Conservation (phyloP, 64 coral and sea anemone species). For the Dendrophyllia cribrosa region DNA sequence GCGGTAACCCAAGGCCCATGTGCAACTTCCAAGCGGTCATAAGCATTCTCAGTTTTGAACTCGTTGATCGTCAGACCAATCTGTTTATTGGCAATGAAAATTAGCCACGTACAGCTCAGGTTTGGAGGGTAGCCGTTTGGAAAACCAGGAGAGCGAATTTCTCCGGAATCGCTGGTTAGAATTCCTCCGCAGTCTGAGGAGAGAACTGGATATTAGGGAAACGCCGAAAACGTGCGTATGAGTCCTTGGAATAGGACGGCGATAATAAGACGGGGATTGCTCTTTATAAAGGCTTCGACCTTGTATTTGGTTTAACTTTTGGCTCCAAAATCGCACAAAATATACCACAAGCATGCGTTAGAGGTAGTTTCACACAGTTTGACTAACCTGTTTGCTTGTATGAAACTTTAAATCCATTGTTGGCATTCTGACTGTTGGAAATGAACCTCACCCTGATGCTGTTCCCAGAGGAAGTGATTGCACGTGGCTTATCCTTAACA, state of each 20-base stretch:
- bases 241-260: too few species aligned
- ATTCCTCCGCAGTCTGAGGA: constrained; percentile 93
- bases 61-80: constrained; percentile 78
- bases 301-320: too few species aligned
- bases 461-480: constrained; percentile 92
- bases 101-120: constrained; percentile 90
- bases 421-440: constrained; percentile 76
- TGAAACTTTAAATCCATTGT: constrained; percentile 87
- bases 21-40: constrained; percentile 85
- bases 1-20: constrained; percentile 87
- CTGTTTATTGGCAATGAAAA: constrained; percentile 73
- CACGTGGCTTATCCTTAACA: constrained; percentile 83
- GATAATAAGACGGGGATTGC: too few species aligned
- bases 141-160: constrained; percentile 88
- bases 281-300: too few species aligned
- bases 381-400: constrained; percentile 91
- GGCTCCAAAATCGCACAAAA: too few species aligned
- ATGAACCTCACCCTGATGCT: constrained; percentile 86
- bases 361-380: too few species aligned
- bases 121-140: constrained; percentile 82
- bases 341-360: too few species aligned
- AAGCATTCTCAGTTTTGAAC: constrained; percentile 91
- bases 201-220: neutral
- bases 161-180: constrained; percentile 52
- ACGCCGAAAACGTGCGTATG: too few species aligned